Evolutionary conservation across 2,797 vertebrate genomes (phyloP), one percentile per base, ranked within the genome.

Genomic region (Myotis myotis): DNA sequence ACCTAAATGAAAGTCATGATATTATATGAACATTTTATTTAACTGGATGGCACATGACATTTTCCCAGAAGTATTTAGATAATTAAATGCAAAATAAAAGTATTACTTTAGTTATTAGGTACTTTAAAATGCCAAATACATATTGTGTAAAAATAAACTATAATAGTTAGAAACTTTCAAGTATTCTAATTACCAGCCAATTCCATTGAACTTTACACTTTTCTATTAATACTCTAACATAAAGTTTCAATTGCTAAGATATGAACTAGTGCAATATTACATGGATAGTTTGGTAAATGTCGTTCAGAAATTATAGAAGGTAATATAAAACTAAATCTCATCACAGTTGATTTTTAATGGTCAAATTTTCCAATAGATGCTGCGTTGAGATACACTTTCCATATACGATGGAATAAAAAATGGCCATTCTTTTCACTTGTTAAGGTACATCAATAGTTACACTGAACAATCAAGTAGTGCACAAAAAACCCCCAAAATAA

Each of bases 11-110:
- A 23, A 94, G 64, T 83, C 64, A 92, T 66, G 74, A 74, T 82
- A 95, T 85, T 90, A 89, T 51, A 41, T 49, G 33, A 82, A 79
- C 75, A 96, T 68, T 83, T 91, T 92, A 82, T 80, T 93, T 92
- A 95, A 93, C 41, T 51, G 15, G 74, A 38, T 95, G 78, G 84
- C 51, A 74, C 47, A 0, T 80, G 79, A 47, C 76, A 89, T 93
- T 88, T 93, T 92, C 80, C 70, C 47, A 92, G 38, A 41, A 83
- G 12, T 90, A 87, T 68, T 92, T 93, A 71, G 22, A 68, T 60
- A 90, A 60, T 22, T 70, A 87, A 70, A 71, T 55, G 79, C 16
- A 72, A 94, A 90, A 68, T 68, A 83, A 94, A 92, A 82, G 8
- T 66, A 78, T 81, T 91, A 8, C 78, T 93, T 94, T 79, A 80